phyloP scores from a whole-genome alignment of 2,888 invertebrate genomes.

The Atrina japonica region DNA sequence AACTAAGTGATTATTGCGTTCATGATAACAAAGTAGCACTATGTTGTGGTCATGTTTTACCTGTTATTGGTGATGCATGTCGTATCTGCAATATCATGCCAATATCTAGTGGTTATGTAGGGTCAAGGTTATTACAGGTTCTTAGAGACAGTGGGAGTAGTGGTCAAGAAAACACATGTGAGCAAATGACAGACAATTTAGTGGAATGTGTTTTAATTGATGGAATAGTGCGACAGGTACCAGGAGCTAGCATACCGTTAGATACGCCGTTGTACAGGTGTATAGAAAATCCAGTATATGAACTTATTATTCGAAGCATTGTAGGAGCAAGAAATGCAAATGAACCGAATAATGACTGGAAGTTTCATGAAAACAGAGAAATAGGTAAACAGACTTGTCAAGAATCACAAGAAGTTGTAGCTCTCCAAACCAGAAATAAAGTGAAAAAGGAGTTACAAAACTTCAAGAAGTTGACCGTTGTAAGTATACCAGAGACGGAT shows the following conservation, averaged over 20 bases:
- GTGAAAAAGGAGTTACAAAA: neutral
- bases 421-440: neutral
- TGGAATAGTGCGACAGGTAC: conserved; percentile 20
- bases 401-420: too few relatives aligned
- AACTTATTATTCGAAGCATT: conserved; percentile 42
- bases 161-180: conserved; percentile 34
- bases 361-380: neutral
- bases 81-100: conserved; percentile 1
- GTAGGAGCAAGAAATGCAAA: conserved; percentile 19
- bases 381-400: neutral
- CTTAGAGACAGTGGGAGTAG: conserved; percentile 45
- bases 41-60: neutral
- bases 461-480: neutral
- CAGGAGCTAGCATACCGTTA: conserved; percentile 25
- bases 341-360: conserved; percentile 24
- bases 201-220: conserved; percentile 36
- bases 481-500: too few relatives aligned
- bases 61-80: neutral
- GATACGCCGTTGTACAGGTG: conserved; percentile 39
- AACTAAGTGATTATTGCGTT: neutral
- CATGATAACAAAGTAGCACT: neutral
- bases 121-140: neutral
- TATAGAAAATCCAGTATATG: conserved; percentile 42
- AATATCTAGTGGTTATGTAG: conserved; percentile 24
- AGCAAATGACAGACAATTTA: conserved; percentile 23